Evolutionary conservation across 2,888 invertebrate species (phyloP).

Genomic region (Actias luna): DNA sequence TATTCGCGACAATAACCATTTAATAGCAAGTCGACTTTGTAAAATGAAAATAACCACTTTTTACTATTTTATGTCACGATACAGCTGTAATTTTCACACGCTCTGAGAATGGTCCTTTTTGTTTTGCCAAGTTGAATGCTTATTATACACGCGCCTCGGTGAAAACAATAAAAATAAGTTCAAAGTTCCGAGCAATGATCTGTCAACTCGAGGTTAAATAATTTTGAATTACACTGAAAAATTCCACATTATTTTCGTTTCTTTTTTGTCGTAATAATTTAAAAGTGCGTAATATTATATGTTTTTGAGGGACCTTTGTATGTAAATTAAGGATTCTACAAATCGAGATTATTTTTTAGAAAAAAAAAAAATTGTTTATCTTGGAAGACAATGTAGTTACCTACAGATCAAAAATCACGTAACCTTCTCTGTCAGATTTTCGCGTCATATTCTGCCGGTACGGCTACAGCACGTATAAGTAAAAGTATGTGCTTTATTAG

Average conservation of each 20-base stretch:
- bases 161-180: neutral
- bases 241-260: neutral
- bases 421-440: no score
- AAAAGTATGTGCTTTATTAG: no score
- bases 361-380: no score
- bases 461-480: no score
- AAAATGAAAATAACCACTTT: neutral
- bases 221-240: neutral
- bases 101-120: neutral
- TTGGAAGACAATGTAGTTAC: no score
- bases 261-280: neutral
- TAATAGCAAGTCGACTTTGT: neutral
- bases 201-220: neutral
- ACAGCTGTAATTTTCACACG: neutral
- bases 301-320: no score
- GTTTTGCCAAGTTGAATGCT: conserved; percentile 4
- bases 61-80: neutral
- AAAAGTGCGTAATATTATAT: neutral
- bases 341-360: no score
- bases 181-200: neutral
- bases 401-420: no score
- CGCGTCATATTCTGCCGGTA: no score
- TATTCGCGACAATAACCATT: neutral
- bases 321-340: no score
- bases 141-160: neutral